These are phyloP conservation scores for Brevimyrus niger DNA, from an alignment of 2,113 vertebrate genomes.

Conservation along the genomic window DNA sequence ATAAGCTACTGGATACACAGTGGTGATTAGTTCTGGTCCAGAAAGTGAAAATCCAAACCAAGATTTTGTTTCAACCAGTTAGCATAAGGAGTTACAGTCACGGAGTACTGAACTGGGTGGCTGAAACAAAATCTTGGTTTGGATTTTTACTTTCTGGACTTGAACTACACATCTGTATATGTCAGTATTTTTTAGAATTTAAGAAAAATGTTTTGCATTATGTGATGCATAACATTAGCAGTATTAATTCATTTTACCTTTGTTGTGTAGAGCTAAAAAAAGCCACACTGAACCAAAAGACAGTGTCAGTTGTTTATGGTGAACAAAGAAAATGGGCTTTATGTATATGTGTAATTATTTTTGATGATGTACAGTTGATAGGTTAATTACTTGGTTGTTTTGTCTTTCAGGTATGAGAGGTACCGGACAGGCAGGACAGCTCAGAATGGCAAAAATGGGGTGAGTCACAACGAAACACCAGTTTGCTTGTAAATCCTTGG, in stretches of 20 bases:
- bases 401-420: slow-evolving; percentile 74
- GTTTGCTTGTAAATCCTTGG: neutral
- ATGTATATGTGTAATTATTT: neutral
- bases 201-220: neutral
- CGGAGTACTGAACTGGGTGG: neutral
- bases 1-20: neutral
- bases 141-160: neutral
- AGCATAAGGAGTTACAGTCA: neutral
- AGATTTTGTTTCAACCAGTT: neutral
- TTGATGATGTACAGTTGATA: neutral
- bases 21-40: neutral
- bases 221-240: neutral
- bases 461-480: slow-evolving; percentile 55
- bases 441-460: slow-evolving; percentile 84
- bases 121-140: neutral
- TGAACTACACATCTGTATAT: neutral
- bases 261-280: neutral
- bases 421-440: slow-evolving; percentile 76
- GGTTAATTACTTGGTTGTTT: neutral
- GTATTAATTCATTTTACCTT: neutral
- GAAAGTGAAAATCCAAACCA: neutral
- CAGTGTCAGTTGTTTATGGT: neutral
- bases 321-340: neutral
- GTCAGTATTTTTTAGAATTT: neutral
- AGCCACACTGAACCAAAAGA: neutral